phyloP scores from a whole-genome alignment of 2,888 invertebrate species.

The Pseudanteris insignis region DNA sequence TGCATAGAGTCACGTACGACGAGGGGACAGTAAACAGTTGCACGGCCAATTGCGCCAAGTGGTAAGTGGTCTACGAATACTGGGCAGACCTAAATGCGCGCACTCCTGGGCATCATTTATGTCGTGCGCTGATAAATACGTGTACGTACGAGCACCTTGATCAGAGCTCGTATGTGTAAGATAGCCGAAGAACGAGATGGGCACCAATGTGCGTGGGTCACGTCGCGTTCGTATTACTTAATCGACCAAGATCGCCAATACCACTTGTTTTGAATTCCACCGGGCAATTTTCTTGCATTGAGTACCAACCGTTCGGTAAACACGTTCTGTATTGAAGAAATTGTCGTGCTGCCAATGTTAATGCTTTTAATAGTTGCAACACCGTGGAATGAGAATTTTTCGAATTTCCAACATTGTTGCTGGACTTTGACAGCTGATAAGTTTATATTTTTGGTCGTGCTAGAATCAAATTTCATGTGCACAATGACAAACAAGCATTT shows the following conservation, averaged over 20 bases:
- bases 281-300: slow-evolving; percentile 35
- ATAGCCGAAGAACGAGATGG: slow-evolving; percentile 18
- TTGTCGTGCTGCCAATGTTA: slow-evolving; percentile 30
- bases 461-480: too few species aligned
- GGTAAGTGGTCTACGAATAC: slow-evolving; percentile 55
- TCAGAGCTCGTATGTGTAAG: slow-evolving; percentile 1
- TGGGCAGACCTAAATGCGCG: slow-evolving; percentile 44
- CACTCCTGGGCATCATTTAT: slow-evolving; percentile 48
- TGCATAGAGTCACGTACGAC: slow-evolving; percentile 63
- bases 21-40: slow-evolving; percentile 65
- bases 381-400: slow-evolving; percentile 8
- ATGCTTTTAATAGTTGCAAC: slow-evolving; percentile 15
- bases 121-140: slow-evolving; percentile 40
- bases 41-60: slow-evolving; percentile 63
- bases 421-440: not conserved
- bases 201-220: slow-evolving; percentile 43
- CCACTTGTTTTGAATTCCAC: slow-evolving; percentile 44
- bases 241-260: slow-evolving; percentile 42
- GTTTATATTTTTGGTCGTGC: too few species aligned
- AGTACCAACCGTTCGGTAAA: slow-evolving; percentile 30
- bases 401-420: not conserved
- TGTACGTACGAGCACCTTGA: slow-evolving; percentile 17
- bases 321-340: slow-evolving; percentile 33
- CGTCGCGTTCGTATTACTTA: slow-evolving; percentile 43
- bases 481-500: too few species aligned